phyloP scores from a whole-genome alignment of 53 echinoderm and acorn worm genomes.

The Hippasteria phrygiana region DNA sequence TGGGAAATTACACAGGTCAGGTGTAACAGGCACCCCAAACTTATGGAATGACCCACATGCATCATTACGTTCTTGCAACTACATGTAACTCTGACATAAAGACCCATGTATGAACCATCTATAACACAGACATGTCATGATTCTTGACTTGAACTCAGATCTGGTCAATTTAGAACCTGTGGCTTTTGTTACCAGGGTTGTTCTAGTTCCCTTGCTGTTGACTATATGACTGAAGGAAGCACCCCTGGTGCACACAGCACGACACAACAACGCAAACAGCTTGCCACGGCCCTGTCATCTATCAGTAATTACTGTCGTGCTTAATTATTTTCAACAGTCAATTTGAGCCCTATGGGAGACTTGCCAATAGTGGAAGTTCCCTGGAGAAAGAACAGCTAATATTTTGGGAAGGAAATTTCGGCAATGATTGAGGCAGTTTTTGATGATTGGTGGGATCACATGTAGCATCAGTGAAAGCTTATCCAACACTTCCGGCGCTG shows the following conservation, averaged over 20 bases:
- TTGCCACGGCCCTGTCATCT: constrained; percentile 4
- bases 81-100: no score
- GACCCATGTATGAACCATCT: no score
- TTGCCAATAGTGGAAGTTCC: background rate
- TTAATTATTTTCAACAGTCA: constrained; percentile 17
- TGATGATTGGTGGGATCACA: no score
- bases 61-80: no score
- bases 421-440: no score
- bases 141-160: background rate
- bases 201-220: background rate
- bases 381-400: background rate
- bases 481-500: no score
- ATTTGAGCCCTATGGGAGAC: background rate
- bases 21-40: no score
- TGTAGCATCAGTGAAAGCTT: no score
- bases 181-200: constrained; percentile 20
- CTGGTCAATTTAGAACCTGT: background rate
- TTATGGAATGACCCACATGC: no score
- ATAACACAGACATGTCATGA: no score
- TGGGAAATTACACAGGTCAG: no score
- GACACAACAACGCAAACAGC: constrained; percentile 4
- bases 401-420: no score
- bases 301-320: constrained; percentile 49
- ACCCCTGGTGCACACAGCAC: constrained; percentile 11
- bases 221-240: constrained; percentile 22